A percentile compares a stretch with the other conserved stretches of the same genome.
These are phyloP conservation scores for Enteromius thamalakanensis DNA, from an alignment of 2,797 vertebrate genomes.

Conservation along the genomic window DNA sequence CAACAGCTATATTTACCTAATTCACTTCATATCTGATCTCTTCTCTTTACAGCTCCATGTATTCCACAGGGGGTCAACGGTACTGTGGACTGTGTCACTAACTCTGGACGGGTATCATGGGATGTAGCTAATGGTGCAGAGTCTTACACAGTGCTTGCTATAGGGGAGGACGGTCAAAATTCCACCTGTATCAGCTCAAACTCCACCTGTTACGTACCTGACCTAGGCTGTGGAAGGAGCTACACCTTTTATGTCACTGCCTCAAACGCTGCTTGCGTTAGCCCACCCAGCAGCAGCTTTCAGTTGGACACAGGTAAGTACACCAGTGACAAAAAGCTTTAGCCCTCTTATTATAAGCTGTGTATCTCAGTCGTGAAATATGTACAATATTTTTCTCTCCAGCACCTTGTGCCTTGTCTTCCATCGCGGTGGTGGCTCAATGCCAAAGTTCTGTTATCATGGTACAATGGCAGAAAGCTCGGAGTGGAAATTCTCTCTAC, in stretches of 20 bases:
- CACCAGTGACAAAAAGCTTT: not conserved
- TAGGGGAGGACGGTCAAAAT: constrained; percentile 44
- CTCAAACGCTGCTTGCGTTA: constrained; percentile 65
- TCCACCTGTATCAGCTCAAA: constrained; percentile 69
- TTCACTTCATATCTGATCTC: not conserved
- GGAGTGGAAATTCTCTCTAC: constrained; percentile 59
- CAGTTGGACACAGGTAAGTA: constrained; percentile 32
- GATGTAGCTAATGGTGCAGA: constrained; percentile 57
- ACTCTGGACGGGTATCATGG: constrained; percentile 75
- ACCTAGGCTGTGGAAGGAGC: constrained; percentile 71
- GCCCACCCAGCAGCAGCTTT: constrained; percentile 65
- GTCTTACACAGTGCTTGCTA: constrained; percentile 67
- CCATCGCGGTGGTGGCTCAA: constrained; percentile 63
- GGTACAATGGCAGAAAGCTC: constrained; percentile 67
- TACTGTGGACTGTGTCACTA: constrained; percentile 70
- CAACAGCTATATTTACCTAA: not conserved
- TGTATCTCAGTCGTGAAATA: not conserved
- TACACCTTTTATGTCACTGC: constrained; percentile 73
- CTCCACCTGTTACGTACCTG: constrained; percentile 70
- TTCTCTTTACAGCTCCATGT: constrained; percentile 70
- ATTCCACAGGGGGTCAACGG: constrained; percentile 66
- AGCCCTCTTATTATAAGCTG: not conserved
- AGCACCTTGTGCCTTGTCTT: constrained; percentile 72
- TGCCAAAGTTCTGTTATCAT: constrained; percentile 71
- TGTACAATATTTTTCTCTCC: constrained; percentile 9